These are phyloP conservation scores for Chrysomela aeneicollis DNA, from an alignment of 2,888 invertebrate species.

Conservation along the genomic window DNA sequence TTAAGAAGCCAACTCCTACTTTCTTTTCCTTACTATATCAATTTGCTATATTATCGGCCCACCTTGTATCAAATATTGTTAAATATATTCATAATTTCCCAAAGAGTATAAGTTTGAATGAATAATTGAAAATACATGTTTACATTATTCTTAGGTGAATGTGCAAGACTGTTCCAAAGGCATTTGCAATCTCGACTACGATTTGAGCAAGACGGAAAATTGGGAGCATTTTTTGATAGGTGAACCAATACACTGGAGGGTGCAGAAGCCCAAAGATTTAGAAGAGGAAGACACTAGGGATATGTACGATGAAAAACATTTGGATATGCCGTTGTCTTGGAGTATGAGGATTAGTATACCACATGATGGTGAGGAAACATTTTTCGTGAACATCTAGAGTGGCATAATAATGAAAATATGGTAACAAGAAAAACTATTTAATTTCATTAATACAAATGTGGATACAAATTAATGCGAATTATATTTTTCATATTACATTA, in stretches of 20 bases:
- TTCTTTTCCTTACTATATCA: too few species aligned
- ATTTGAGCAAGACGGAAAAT: constrained; percentile 66
- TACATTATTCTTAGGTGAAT: constrained; percentile 63
- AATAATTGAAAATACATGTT: neutral
- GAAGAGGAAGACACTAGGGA: constrained; percentile 65
- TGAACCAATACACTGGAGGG: constrained; percentile 67
- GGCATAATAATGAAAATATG: neutral
- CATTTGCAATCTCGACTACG: constrained; percentile 68
- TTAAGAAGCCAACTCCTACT: too few species aligned
- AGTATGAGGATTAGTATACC: constrained; percentile 72
- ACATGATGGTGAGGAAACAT: constrained; percentile 64
- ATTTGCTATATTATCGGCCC: too few species aligned
- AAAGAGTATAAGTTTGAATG: too few species aligned
- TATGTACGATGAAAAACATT: constrained; percentile 70
- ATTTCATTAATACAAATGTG: too few species aligned
- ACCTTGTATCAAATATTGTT: too few species aligned
- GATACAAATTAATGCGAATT: too few species aligned
- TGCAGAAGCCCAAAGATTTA: constrained; percentile 56
- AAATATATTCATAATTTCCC: too few species aligned
- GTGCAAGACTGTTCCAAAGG: constrained; percentile 66
- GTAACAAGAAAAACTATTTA: too few species aligned
- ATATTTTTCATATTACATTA: too few species aligned
- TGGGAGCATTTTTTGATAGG: constrained; percentile 82
- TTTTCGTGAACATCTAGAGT: neutral
- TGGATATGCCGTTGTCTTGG: constrained; percentile 81